Percentiles rank a stretch among this genome's conserved stretches.
Evolutionary conservation across 2,113 vertebrate species (phyloP).

Genomic region (Nannospalax galili): DNA sequence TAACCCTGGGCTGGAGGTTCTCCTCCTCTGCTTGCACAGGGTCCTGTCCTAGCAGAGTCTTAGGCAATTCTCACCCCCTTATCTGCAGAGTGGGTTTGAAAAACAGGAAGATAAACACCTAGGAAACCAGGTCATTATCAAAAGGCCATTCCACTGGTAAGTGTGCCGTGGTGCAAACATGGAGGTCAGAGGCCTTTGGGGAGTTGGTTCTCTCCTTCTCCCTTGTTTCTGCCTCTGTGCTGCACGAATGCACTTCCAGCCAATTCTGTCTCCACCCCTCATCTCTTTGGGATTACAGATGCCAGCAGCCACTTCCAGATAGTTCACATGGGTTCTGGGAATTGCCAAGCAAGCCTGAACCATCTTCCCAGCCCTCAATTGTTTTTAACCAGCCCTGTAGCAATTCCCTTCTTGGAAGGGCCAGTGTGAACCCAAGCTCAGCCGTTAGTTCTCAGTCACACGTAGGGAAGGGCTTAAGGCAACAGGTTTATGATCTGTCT

Average conservation of each 20-base stretch:
- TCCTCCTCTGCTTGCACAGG: not conserved
- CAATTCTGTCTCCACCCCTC: not conserved
- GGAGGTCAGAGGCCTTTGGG: not conserved
- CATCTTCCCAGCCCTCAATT: not conserved
- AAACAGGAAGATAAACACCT: not conserved
- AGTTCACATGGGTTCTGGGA: not conserved
- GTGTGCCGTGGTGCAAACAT: not conserved
- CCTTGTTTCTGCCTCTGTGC: not conserved
- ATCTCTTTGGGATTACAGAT: not conserved
- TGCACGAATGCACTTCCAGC: not conserved
- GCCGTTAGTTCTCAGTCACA: accelerated
- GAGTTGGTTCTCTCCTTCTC: not conserved
- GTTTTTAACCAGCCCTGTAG: not conserved
- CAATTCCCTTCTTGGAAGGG: not conserved
- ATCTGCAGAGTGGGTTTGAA: not conserved
- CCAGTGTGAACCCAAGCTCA: not conserved
- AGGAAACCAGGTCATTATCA: accelerated
- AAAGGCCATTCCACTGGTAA: not conserved
- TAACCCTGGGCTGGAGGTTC: slow-evolving; percentile 58
- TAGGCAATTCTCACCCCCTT: accelerated
- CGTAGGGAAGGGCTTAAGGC: not conserved
- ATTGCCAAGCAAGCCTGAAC: not conserved
- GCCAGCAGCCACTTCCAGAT: not conserved
- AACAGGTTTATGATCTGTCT: no score
- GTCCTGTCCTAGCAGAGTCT: not conserved